Evolutionary conservation across 2,888 invertebrate species (phyloP), one percentile per base, ranked within the genome.

Genomic region (Lasioglossum morio): DNA sequence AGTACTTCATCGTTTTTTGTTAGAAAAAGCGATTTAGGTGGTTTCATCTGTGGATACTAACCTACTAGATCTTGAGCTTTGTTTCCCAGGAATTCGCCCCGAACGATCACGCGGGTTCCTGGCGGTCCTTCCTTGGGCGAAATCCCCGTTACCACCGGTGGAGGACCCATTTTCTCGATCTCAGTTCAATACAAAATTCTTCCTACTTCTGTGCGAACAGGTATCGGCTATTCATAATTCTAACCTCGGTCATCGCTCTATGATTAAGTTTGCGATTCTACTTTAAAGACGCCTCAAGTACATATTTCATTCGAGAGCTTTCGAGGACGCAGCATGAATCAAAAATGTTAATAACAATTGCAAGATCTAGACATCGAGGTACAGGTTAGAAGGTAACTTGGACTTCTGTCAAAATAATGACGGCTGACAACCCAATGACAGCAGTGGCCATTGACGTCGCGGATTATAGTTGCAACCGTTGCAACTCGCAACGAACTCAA

Each of bases 51-150:
- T 4, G 19, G 46, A 40, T 69, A 72, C 92, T 95, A 96, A 98
- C 98, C 98, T 92, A 98, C 96, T 43, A 99, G 96, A 96, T 99
- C 99, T 88, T 97, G 97, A 7, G 97, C 97, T 92, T 97, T 97
- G 60, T 96, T 96, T 37, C 99, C 99, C 72, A 99, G 96, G 96
- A 99, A 98, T 96, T 99, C 99, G 84, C 99, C 99, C 90, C 99
- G 96, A 93, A 99, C 98, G 37, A 98, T 99, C 0, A 99, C 98
- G 92, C 98, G 97, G 0, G 99, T 99, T 14, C 99, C 99, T 16
- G 99, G 99, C 69, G 99, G 98, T 0, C 99, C 99, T 96, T 99
- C 99, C 94, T 99, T 99, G 0, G 99, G 99, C 5, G 99, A 99
- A 86, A 99, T 97, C 40, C 99, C 99, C 70, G 99, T 99, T 30